Evolutionary conservation across 2,113 vertebrate species (phyloP), one percentile per base, ranked within the genome.

Genomic region (Atherinomorus stipes): DNA sequence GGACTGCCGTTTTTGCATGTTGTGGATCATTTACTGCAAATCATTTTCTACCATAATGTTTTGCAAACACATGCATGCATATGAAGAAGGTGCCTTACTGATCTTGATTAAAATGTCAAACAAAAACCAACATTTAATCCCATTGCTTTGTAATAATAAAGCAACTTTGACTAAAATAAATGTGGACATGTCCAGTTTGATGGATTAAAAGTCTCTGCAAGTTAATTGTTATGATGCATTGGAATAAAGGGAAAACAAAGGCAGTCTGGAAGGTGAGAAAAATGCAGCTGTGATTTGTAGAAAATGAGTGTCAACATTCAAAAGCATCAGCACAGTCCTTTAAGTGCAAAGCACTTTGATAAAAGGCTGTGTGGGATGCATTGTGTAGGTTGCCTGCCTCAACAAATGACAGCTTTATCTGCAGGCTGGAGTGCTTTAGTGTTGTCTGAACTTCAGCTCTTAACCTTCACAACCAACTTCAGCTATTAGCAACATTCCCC

Each of bases 331-430:
- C 21, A 31, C 13, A 15, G 53, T 62, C 57, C 47, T 71, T 78
- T 64, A 71, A 83, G 68, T 56, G 75, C 37, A 52, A 49, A 76
- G 66, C 54, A 18, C 53, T 80, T 80, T 71, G 49, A 75, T 61
- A 49, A 73, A 85, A 40, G 68, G 38, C 62, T 80, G 78, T 54
- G 78, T 78, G 70, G 73, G 72, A 81, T 49, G 75, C 59, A 40
- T 65, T 11, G 5, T 64, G 71, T 21, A 10, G 71, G 58, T 60
- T 64, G 64, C 73, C 74, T 64, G 28, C 44, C 23, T 63, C 66
- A 26, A 23, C 64, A 78, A 71, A 56, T 7, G 21, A 18, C 59
- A 10, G 72, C 58, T 84, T 75, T 40, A 77, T 58, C 52, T 1
- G 37, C 70, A 71, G 58, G 51, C 28, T 76, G 73, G 72, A 83